Conservation (phyloP, 1,140 invertebrate genomes). For the Drosophila burlai region DNA sequence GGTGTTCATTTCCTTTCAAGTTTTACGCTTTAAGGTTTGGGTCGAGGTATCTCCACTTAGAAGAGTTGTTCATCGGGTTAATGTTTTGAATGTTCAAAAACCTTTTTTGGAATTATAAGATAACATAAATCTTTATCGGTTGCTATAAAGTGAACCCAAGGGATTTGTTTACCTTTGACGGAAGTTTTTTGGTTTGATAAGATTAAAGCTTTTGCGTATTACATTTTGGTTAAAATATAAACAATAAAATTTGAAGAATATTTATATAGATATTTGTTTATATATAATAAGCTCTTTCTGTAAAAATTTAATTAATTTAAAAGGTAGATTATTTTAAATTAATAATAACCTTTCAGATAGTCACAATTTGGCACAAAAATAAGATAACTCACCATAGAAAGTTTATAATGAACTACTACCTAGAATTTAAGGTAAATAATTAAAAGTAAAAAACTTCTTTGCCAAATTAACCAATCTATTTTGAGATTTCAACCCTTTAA, state of each 20-base stretch:
- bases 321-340: neutral
- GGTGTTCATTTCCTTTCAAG: neutral
- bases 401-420: neutral
- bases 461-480: neutral
- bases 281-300: neutral
- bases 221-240: neutral
- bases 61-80: too few species aligned
- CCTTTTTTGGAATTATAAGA: too few species aligned
- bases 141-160: neutral
- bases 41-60: neutral
- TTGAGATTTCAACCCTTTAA: neutral
- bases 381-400: neutral
- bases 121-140: neutral
- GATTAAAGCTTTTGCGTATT: slow-evolving; percentile 14
- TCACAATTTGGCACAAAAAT: neutral
- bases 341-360: neutral
- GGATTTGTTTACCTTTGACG: slow-evolving; percentile 14
- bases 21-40: neutral
- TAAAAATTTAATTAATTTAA: neutral
- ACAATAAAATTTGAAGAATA: too few species aligned
- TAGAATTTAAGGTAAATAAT: neutral
- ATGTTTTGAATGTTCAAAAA: too few species aligned
- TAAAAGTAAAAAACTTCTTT: neutral
- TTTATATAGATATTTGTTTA: neutral
- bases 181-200: slow-evolving; percentile 1